These are phyloP conservation scores for Aplodontia rufa DNA, from an alignment of 2,113 vertebrate genomes.

Conservation along the genomic window DNA sequence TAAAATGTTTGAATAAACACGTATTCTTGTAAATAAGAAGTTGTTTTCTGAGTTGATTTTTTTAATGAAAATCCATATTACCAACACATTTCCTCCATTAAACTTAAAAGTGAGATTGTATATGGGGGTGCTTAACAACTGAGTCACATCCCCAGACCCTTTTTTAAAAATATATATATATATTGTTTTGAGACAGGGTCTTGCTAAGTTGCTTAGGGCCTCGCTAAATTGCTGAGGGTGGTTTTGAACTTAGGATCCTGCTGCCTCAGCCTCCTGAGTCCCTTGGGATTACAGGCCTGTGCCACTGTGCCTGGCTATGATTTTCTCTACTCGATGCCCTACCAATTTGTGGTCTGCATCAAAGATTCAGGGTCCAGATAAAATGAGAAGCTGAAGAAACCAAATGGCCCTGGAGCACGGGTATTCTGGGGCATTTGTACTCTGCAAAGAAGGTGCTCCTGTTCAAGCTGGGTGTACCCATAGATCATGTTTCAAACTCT, in stretches of 20 bases:
- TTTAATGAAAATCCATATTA: not conserved
- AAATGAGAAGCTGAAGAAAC: constrained; percentile 8
- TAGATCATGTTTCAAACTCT: not conserved
- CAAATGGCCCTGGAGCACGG: not conserved
- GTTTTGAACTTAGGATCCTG: too few species aligned
- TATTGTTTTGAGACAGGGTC: too few species aligned
- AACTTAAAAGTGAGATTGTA: not conserved
- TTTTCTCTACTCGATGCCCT: not conserved
- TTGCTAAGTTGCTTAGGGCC: too few species aligned
- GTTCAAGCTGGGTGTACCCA: not conserved
- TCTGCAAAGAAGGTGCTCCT: not conserved
- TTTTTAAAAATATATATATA: too few species aligned
- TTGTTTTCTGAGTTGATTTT: not conserved
- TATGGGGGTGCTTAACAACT: too few species aligned
- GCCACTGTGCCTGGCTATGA: too few species aligned
- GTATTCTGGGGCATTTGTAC: not conserved
- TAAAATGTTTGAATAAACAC: constrained; percentile 5
- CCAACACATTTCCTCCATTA: not conserved
- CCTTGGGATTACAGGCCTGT: too few species aligned
- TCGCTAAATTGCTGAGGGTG: too few species aligned
- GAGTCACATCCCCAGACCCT: too few species aligned
- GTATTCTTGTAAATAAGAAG: not conserved
- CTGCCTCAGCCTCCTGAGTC: too few species aligned
- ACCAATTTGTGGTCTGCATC: not conserved
- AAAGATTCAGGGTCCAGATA: not conserved